These are phyloP conservation scores for Romanogobio albipinnatus DNA, from an alignment of 2,113 vertebrate species.

Conservation along the genomic window DNA sequence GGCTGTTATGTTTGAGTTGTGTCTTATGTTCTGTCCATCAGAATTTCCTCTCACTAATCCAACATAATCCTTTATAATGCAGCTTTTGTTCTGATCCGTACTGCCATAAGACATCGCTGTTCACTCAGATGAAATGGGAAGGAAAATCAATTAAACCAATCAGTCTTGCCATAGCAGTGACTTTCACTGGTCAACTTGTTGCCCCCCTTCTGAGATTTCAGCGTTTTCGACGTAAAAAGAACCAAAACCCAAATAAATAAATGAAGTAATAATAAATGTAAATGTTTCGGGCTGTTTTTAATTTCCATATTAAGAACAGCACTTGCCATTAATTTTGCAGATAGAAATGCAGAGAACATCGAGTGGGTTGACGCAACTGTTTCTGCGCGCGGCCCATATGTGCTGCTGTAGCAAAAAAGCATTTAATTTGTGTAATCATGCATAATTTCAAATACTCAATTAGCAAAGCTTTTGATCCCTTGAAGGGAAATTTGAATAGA, in stretches of 20 bases:
- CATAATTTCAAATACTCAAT: constrained; percentile 55
- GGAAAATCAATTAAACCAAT: constrained; percentile 66
- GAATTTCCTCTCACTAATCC: constrained; percentile 69
- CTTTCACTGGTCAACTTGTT: constrained; percentile 24
- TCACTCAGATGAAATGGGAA: constrained; percentile 57
- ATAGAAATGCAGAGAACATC: constrained; percentile 10
- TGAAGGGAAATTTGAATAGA: constrained; percentile 31
- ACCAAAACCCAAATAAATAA: constrained; percentile 5
- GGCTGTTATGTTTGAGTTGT: constrained; percentile 5
- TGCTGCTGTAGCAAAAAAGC: constrained; percentile 19
- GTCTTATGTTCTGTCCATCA: constrained; percentile 61
- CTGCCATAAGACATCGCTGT: constrained; percentile 46
- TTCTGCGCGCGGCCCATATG: constrained; percentile 24
- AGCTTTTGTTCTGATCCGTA: constrained; percentile 63
- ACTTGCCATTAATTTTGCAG: constrained; percentile 16
- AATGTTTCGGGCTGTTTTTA: constrained; percentile 11
- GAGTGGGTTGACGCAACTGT: constrained; percentile 36
- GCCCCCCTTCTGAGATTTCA: not conserved
- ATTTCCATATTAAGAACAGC: constrained; percentile 19
- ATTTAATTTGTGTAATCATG: constrained; percentile 39
- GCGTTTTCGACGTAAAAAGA: not conserved
- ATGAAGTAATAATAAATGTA: not conserved
- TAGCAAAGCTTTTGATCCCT: constrained; percentile 54
- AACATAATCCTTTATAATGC: constrained; percentile 69
- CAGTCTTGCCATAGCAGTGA: not conserved